Percentiles rank a stretch among this genome's conserved stretches.
These are phyloP conservation scores for Leptarthrus brevirostris DNA, from an alignment of 2,888 invertebrate species.

Conservation along the genomic window DNA sequence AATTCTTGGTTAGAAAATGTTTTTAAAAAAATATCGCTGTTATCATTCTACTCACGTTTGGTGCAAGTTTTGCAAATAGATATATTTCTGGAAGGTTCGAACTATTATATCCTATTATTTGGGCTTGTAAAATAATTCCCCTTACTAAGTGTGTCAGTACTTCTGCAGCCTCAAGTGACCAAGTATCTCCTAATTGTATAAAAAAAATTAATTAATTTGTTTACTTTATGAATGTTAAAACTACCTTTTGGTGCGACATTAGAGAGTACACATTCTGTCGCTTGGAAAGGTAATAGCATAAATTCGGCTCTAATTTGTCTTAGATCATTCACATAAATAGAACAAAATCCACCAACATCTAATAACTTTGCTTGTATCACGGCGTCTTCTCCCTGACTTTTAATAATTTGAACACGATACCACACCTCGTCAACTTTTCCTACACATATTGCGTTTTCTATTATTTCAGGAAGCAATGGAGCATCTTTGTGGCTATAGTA, in stretches of 20 bases:
- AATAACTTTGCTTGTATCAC: conserved; percentile 80
- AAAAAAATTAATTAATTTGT: neutral
- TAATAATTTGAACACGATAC: conserved; percentile 86
- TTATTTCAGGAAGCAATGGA: conserved; percentile 79
- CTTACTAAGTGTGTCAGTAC: conserved; percentile 83
- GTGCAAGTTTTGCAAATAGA: conserved; percentile 80
- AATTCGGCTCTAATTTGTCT: conserved; percentile 95
- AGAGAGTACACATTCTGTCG: conserved; percentile 94
- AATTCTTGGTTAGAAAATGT: conserved; percentile 43
- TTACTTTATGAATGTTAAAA: conserved; percentile 45
- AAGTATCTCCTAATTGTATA: conserved; percentile 67
- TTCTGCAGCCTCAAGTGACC: conserved; percentile 82
- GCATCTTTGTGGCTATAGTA: conserved; percentile 83
- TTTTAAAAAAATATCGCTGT: neutral
- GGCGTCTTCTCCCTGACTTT: conserved; percentile 65
- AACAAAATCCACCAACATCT: conserved; percentile 94
- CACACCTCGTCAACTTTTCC: conserved; percentile 83
- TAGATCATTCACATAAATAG: conserved; percentile 79
- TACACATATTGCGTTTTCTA: conserved; percentile 89
- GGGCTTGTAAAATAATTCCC: conserved; percentile 87
- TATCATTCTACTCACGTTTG: conserved; percentile 74
- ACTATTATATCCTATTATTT: conserved; percentile 83
- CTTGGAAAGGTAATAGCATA: conserved; percentile 95
- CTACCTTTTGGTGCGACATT: conserved; percentile 84
- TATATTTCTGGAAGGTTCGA: conserved; percentile 84